These are phyloP conservation scores for Pseudoatta argentina DNA, from an alignment of 1,140 invertebrate species.

Conservation along the genomic window DNA sequence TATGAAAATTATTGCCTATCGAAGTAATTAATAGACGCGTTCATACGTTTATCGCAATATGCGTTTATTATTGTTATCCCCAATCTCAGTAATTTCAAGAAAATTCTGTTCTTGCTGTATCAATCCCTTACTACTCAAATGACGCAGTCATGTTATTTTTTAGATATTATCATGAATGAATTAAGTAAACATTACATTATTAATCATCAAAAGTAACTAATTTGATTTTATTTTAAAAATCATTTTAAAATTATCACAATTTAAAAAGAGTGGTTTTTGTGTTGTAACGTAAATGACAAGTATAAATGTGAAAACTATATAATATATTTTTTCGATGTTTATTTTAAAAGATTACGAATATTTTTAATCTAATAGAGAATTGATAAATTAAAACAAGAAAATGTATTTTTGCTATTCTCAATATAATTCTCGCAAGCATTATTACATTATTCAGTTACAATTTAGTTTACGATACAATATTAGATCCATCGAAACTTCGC, in stretches of 20 bases:
- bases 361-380: background rate
- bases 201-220: too few relatives aligned
- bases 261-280: too few relatives aligned
- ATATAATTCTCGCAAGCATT: background rate
- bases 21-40: conserved; percentile 25
- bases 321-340: background rate
- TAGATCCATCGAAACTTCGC: background rate
- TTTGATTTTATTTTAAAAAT: too few relatives aligned
- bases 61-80: background rate
- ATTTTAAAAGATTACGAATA: background rate
- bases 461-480: background rate
- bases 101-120: background rate
- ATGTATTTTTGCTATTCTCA: background rate
- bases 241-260: too few relatives aligned
- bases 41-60: background rate
- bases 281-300: too few relatives aligned
- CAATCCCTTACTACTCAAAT: too few relatives aligned
- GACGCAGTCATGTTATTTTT: too few relatives aligned
- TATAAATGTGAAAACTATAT: too few relatives aligned
- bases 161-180: too few relatives aligned
- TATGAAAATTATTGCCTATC: conserved; percentile 26
- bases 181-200: too few relatives aligned
- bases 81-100: background rate
- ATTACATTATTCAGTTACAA: conserved; percentile 5
- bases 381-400: background rate